Evolutionary conservation across 2,113 vertebrate genomes (phyloP), one percentile per base, ranked within the genome.

Genomic region (Clupea harengus): DNA sequence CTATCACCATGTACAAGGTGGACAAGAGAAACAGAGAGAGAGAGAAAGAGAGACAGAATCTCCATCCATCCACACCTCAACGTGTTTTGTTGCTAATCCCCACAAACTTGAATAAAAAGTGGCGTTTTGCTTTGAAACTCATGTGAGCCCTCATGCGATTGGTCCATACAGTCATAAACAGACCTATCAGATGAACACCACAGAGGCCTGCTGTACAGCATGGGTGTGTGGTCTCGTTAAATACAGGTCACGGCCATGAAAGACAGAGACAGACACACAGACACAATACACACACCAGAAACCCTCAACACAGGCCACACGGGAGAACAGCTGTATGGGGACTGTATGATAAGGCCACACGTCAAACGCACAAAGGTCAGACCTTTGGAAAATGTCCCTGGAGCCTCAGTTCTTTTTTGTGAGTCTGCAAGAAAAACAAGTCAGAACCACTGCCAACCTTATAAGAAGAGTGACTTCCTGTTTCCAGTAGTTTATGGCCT

Each of bases 221-320:
- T 22, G 20, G 9, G 20, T 64, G 57, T 64, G 57, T 64, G 57
- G 57, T 64, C 57, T 64, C 6, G 22, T 64, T 64, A 64, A 64
- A 22, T 9, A 8, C 6, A 64, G 57, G 4, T 64, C 57, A 64
- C 20, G 22, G 57, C 22, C 9, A 8, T 64, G 22, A 64, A 64
- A 64, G 5, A 64, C 57, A 64, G 32, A 39, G 82, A 81, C 45
- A n/a, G 46, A 52, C 60, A 47, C 57, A 84, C 50, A 45, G 46
- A 86, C 86, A 50, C 80, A 32, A 84, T 17, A 64, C 50, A 82
- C 54, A 64, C 60, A 64, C 60, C 60, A 64, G 20, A 64, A 20
- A 32, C 64, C 25, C 9, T 28, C n/a, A 32, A 6, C 25, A 28
- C 25, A 32, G 8, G 64, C 64, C 9, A 32, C 28, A 39, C 32